Evolutionary conservation across 2,888 invertebrate genomes (phyloP).

Genomic region (Drosophila silvestris): DNA sequence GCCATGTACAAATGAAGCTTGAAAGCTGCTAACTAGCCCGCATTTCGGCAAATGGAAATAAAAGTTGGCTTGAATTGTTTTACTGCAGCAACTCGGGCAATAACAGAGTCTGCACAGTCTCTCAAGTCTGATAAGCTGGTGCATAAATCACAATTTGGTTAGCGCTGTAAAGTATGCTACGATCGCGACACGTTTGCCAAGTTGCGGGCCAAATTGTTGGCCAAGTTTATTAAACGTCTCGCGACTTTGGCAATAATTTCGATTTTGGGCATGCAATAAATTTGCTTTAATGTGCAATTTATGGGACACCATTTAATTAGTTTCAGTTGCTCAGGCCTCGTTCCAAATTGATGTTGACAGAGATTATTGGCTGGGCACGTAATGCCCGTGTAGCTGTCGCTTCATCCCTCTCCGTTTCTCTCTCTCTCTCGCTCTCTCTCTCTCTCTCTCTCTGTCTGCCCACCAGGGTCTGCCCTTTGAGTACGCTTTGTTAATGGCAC

Average conservation of each 20-base stretch:
- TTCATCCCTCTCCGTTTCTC: neutral
- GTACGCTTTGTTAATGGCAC: conserved; percentile 59
- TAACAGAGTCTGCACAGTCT: conserved; percentile 1
- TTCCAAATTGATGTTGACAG: conserved; percentile 83
- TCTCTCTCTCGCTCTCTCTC: neutral
- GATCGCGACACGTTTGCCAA: conserved; percentile 72
- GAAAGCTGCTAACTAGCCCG: conserved; percentile 32
- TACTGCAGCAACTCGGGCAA: neutral
- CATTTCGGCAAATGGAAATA: conserved; percentile 3
- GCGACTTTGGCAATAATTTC: conserved; percentile 81
- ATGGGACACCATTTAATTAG: conserved; percentile 84
- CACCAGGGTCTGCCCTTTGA: conserved; percentile 16
- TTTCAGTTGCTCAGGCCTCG: conserved; percentile 68
- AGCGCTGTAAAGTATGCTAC: conserved; percentile 57
- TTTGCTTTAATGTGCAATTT: conserved; percentile 84
- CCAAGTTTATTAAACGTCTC: conserved; percentile 79
- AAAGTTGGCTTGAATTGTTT: conserved; percentile 25
- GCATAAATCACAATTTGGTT: conserved; percentile 69
- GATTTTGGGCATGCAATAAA: conserved; percentile 79
- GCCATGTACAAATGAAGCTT: conserved; percentile 22
- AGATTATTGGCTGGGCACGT: conserved; percentile 81
- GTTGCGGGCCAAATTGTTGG: conserved; percentile 39
- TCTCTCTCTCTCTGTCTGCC: neutral
- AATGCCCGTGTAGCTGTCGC: conserved; percentile 56
- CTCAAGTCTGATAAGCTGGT: conserved; percentile 41